phyloP scores from a whole-genome alignment of 2,888 invertebrate species.

The Bruchidius siliquastri region DNA sequence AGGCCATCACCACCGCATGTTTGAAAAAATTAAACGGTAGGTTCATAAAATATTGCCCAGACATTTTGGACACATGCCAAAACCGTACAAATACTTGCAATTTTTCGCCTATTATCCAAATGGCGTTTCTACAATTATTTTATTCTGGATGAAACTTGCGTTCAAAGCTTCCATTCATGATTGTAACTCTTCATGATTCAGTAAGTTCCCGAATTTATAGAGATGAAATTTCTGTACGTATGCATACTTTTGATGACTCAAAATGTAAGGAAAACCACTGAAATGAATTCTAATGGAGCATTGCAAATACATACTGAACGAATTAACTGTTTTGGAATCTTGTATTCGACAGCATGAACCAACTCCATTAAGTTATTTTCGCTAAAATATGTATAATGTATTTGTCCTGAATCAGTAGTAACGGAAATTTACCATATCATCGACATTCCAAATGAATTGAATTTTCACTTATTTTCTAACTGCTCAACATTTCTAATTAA shows the following conservation, averaged over 20 bases:
- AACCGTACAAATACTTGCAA: not conserved
- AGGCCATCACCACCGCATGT: not conserved
- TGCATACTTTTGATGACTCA: not conserved
- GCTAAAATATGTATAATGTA: not conserved
- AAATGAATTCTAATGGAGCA: not conserved
- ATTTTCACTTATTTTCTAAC: not conserved
- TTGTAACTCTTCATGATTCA: too few relatives aligned
- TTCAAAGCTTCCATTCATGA: too few relatives aligned
- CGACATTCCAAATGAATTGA: not conserved
- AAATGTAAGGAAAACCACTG: not conserved
- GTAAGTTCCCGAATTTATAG: too few relatives aligned
- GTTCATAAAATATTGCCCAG: not conserved
- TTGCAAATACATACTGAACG: not conserved
- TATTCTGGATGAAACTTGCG: too few relatives aligned
- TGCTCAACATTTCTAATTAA: conserved; percentile 2
- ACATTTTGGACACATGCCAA: not conserved
- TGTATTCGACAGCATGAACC: not conserved
- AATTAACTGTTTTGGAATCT: not conserved
- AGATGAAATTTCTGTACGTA: too few relatives aligned
- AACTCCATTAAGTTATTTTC: not conserved
- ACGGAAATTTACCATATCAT: not conserved
- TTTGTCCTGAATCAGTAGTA: not conserved
- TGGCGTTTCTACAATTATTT: not conserved
- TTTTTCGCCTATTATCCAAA: not conserved
- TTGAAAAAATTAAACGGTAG: not conserved